phyloP scores from a whole-genome alignment of 2,888 invertebrate species.

The Ischnura elegans region DNA sequence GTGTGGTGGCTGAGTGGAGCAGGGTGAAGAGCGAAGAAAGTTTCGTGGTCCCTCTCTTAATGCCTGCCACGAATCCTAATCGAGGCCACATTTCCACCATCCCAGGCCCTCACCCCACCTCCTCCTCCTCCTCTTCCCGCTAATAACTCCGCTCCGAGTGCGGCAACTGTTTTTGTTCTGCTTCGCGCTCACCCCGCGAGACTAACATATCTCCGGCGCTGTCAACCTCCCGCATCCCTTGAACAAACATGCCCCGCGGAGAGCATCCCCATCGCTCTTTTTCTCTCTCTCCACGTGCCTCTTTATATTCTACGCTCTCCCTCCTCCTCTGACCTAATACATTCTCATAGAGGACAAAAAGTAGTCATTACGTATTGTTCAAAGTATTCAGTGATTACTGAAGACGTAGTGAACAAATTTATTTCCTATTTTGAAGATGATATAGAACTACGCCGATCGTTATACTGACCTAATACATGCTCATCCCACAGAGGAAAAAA shows the following conservation, averaged over 20 bases:
- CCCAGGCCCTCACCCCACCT: not conserved
- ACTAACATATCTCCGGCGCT: slow-evolving; percentile 23
- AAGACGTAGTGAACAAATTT: no score
- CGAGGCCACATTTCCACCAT: not conserved
- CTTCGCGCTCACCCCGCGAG: slow-evolving; percentile 1
- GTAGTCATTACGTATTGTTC: no score
- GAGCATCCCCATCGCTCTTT: not conserved
- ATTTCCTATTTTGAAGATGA: no score
- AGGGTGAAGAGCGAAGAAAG: not conserved
- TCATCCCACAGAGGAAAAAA: no score
- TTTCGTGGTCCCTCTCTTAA: not conserved
- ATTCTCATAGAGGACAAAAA: no score
- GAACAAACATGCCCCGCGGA: slow-evolving; percentile 7
- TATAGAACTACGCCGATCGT: no score
- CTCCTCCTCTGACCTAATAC: not conserved
- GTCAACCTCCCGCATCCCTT: slow-evolving; percentile 25
- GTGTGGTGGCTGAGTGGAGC: not conserved
- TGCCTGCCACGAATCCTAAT: slow-evolving; percentile 27
- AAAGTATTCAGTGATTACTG: no score
- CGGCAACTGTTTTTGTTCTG: not conserved
- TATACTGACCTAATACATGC: no score
- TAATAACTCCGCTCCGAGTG: not conserved
- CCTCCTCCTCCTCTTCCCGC: not conserved
- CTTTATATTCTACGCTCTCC: not conserved
- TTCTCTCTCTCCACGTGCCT: not conserved